These are phyloP conservation scores for Alectoris magna DNA, from an alignment of 2,797 vertebrate genomes.

Conservation along the genomic window DNA sequence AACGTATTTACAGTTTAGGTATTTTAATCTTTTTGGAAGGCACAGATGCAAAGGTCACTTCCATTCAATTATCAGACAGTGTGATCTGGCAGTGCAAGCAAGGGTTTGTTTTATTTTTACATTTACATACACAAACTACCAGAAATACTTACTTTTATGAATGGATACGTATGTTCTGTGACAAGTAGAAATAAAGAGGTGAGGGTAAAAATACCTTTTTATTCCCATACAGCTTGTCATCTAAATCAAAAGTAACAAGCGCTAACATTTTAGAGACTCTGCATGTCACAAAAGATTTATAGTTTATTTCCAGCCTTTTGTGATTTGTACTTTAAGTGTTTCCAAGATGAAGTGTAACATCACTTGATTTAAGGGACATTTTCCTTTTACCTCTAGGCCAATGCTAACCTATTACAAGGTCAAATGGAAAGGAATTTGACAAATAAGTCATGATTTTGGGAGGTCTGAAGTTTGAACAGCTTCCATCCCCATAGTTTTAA, in stretches of 20 bases:
- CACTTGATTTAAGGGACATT: constrained; percentile 46
- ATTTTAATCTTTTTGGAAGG: constrained; percentile 13
- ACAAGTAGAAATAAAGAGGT: neutral
- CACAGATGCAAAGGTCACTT: neutral
- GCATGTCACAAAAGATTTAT: constrained; percentile 46
- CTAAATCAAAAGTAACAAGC: constrained; percentile 61
- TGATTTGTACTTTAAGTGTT: constrained; percentile 50
- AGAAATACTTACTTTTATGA: neutral
- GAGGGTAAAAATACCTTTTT: constrained; percentile 39
- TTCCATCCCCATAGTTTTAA: neutral
- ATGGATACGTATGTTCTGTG: neutral
- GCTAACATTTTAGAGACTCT: constrained; percentile 32
- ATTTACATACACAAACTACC: neutral
- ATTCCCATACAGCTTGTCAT: constrained; percentile 20
- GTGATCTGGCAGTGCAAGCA: neutral
- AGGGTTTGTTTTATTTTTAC: neutral
- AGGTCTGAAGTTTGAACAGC: neutral
- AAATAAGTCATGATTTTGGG: constrained; percentile 31
- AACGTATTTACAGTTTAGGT: neutral
- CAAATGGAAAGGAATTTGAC: constrained; percentile 39
- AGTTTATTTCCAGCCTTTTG: constrained; percentile 38
- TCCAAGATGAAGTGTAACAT: constrained; percentile 43
- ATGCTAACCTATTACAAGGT: constrained; percentile 56
- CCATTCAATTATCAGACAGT: neutral
- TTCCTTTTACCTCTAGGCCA: constrained; percentile 52